Conservation (phyloP, 2,888 invertebrate genomes). For the Cancer borealis region DNA sequence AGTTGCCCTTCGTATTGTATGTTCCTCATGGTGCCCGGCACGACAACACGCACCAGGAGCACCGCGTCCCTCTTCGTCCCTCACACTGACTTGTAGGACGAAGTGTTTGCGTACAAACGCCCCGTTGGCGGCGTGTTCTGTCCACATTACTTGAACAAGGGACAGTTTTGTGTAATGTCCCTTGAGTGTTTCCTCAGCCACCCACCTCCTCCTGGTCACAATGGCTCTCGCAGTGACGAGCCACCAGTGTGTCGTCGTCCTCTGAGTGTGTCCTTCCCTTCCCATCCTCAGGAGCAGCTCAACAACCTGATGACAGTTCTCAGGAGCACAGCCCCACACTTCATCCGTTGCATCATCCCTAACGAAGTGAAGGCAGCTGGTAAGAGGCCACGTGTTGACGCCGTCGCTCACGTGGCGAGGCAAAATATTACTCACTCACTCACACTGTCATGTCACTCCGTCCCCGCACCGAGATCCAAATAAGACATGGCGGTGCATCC, state of each 20-base stretch:
- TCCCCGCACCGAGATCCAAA: neutral
- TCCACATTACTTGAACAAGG: neutral
- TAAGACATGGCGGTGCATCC: conserved; percentile 15
- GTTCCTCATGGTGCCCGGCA: neutral
- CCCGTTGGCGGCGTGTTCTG: neutral
- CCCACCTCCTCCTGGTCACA: neutral
- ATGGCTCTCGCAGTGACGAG: conserved; percentile 6
- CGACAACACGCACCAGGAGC: neutral
- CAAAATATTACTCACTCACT: neutral
- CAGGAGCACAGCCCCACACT: conserved; percentile 82
- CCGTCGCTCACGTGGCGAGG: neutral
- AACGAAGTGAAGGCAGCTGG: conserved; percentile 97
- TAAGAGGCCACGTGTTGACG: conserved; percentile 79
- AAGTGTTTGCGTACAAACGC: neutral
- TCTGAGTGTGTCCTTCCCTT: conserved; percentile 25
- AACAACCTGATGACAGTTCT: conserved; percentile 83
- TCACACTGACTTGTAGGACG: conserved; percentile 22
- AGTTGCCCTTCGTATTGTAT: neutral
- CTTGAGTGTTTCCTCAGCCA: neutral
- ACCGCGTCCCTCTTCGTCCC: neutral
- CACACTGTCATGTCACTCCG: neutral
- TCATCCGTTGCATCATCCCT: conserved; percentile 96
- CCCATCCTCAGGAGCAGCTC: conserved; percentile 79
- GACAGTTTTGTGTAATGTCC: neutral
- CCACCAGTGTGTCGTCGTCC: neutral